Conservation (phyloP, 2,113 vertebrate species). For the Deroptyus accipitrinus region DNA sequence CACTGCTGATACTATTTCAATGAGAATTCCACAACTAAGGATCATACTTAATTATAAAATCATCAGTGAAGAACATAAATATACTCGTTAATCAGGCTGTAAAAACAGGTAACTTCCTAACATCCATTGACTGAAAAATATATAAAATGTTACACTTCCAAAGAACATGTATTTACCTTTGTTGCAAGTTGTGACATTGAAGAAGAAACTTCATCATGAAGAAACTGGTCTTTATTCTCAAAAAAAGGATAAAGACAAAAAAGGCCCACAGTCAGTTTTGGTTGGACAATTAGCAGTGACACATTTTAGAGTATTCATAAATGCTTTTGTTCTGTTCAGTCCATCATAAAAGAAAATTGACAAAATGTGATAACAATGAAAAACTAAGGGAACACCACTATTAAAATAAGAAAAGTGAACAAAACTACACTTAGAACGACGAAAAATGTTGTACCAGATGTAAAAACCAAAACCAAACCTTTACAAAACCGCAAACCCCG, state of each 20-base stretch:
- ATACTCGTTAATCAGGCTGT: background rate
- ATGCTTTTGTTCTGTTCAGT: background rate
- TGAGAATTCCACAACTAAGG: background rate
- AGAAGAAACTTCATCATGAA: conserved; percentile 66
- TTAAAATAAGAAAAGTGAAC: background rate
- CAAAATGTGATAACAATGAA: background rate
- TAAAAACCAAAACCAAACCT: background rate
- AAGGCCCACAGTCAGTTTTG: conserved; percentile 30
- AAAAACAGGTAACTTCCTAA: background rate
- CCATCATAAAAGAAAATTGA: background rate
- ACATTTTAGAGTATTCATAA: conserved; percentile 6
- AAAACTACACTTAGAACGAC: background rate
- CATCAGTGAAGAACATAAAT: background rate
- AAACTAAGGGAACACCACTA: background rate
- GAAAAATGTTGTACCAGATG: background rate
- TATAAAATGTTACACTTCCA: background rate
- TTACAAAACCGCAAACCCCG: background rate
- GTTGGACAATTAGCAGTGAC: background rate
- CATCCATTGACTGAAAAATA: background rate
- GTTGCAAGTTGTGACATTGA: conserved; percentile 71
- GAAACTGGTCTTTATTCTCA: conserved; percentile 70
- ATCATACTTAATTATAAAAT: background rate
- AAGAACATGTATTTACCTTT: conserved; percentile 66
- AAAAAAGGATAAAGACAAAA: conserved; percentile 42
- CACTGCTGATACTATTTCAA: background rate